A percentile compares a stretch with the other conserved stretches of the same genome.
Conservation (phyloP, 2,113 vertebrate genomes). For the Tupaia tana region DNA sequence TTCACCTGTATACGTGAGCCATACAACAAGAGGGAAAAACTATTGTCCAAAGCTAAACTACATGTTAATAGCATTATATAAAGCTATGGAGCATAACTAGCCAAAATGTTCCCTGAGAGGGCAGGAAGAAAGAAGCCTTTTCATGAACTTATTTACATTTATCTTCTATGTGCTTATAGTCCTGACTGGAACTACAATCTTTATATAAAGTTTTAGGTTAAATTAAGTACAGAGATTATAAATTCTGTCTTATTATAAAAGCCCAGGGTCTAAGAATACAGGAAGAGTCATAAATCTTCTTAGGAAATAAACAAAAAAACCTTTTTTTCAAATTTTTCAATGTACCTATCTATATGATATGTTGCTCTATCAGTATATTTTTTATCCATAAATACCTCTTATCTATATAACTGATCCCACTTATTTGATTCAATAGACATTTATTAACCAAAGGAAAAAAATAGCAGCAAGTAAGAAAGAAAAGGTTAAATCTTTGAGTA, state of each 20-base stretch:
- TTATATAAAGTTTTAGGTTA: slow-evolving; percentile 13
- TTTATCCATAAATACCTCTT: neutral
- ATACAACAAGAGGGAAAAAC: neutral
- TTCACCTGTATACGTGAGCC: slow-evolving; percentile 40
- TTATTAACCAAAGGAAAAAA: neutral
- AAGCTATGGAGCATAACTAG: neutral
- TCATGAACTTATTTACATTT: neutral
- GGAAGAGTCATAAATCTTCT: neutral
- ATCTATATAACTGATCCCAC: neutral
- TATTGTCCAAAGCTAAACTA: neutral
- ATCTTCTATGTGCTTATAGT: slow-evolving; percentile 1
- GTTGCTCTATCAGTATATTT: slow-evolving; percentile 20
- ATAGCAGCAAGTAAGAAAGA: slow-evolving; percentile 22
- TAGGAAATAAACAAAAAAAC: neutral
- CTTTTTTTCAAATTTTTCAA: slow-evolving; percentile 11
- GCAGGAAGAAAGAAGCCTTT: neutral
- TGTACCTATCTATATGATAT: slow-evolving; percentile 9
- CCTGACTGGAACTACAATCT: neutral
- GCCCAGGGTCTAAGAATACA: neutral
- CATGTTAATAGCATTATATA: neutral
- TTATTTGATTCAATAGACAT: slow-evolving; percentile 33
- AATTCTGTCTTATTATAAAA: slow-evolving; percentile 51
- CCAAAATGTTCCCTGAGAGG: slow-evolving; percentile 26
- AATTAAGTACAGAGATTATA: slow-evolving; percentile 34
- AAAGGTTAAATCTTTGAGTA: slow-evolving; percentile 61